phyloP scores from a whole-genome alignment of 1,140 invertebrate species.

The Neodiprion pinetum region DNA sequence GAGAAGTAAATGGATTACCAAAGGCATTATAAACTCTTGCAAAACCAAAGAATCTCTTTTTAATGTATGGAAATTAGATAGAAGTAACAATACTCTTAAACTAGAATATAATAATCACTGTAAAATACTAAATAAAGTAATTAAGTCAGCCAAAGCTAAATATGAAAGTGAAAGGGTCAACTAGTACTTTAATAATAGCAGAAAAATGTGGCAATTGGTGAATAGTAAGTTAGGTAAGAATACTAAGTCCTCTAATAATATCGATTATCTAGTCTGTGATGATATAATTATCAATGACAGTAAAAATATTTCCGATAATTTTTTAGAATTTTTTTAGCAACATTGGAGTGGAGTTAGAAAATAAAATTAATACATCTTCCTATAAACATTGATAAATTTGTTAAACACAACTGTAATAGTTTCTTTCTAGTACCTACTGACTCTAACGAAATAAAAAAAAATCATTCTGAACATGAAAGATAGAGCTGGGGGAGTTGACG shows the following conservation, averaged over 20 bases:
- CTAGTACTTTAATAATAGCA: not conserved
- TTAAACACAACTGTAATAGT: not conserved
- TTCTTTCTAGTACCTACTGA: not conserved
- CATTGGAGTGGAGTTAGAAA: not conserved
- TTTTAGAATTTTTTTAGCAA: not conserved
- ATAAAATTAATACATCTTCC: not conserved
- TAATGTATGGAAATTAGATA: constrained; percentile 1
- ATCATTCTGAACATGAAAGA: not conserved
- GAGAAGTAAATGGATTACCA: constrained; percentile 1
- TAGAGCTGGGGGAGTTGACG: constrained; percentile 7
- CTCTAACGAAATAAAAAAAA: not conserved
- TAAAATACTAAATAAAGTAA: not conserved
- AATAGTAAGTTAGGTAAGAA: not conserved
- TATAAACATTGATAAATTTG: not conserved
- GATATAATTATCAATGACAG: not conserved
- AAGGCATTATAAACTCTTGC: not conserved
- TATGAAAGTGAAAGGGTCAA: not conserved
- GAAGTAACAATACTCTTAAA: not conserved
- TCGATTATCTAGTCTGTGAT: not conserved
- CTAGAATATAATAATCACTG: not conserved
- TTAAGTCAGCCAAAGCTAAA: not conserved
- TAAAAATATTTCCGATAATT: not conserved
- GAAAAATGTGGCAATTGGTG: not conserved
- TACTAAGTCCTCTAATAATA: not conserved
- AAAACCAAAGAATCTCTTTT: not conserved